Evolutionary conservation across 2,888 invertebrate genomes (phyloP).

Genomic region (Netelia fuscicornis): DNA sequence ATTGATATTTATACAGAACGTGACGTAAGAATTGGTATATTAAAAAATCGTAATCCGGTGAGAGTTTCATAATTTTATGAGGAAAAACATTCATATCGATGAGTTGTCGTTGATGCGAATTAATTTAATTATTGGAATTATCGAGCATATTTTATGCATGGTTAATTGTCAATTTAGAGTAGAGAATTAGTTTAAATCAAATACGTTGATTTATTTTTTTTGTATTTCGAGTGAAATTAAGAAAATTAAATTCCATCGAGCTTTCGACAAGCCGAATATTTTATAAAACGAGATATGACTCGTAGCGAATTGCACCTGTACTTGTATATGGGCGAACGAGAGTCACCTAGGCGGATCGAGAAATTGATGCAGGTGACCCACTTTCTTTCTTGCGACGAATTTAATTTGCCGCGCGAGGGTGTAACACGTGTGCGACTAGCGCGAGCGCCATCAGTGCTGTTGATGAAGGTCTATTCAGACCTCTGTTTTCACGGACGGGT

Average conservation of each 20-base stretch:
- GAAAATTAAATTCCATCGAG: not conserved
- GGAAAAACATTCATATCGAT: no score
- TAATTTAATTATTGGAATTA: no score
- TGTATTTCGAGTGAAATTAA: no score
- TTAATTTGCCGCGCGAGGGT: conserved; percentile 70
- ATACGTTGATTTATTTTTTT: no score
- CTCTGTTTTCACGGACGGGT: conserved; percentile 11
- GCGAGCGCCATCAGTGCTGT: conserved; percentile 20
- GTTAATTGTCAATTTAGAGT: no score
- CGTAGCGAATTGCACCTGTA: not conserved
- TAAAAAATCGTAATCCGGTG: no score
- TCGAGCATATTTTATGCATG: no score
- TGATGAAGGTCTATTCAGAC: conserved; percentile 46
- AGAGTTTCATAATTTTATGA: no score
- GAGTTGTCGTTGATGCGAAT: no score
- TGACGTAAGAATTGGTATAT: no score
- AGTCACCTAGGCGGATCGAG: conserved; percentile 8
- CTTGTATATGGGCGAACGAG: not conserved
- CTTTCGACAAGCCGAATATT: not conserved
- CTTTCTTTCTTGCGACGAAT: conserved; percentile 74
- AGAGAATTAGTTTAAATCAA: no score
- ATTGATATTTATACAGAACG: no score
- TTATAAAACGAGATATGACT: not conserved
- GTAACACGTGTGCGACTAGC: conserved; percentile 15
- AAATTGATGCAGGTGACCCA: conserved; percentile 71